phyloP scores from a whole-genome alignment of 2,113 vertebrate species.

The Clarias gariepinus region DNA sequence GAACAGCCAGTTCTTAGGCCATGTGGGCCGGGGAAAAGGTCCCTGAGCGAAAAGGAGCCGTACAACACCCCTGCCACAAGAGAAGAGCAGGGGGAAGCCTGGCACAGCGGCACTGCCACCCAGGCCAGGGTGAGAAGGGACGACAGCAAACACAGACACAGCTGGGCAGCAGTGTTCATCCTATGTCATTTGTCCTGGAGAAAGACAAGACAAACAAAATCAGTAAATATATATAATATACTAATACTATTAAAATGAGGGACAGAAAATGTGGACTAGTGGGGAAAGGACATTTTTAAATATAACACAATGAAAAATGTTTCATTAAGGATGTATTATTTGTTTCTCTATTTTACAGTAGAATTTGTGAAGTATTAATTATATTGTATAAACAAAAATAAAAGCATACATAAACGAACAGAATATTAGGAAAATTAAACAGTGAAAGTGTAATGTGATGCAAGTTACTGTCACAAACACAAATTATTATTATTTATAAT shows the following conservation, averaged over 20 bases:
- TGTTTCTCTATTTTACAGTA: background rate
- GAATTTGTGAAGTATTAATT: background rate
- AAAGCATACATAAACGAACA: background rate
- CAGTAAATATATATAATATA: background rate
- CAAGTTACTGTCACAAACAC: background rate
- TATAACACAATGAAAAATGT: background rate
- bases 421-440: background rate
- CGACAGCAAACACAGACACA: slow-evolving; percentile 99
- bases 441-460: background rate
- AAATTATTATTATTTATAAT: background rate
- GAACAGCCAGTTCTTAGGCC: slow-evolving; percentile 84
- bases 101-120: slow-evolving; percentile 82
- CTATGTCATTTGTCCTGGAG: slow-evolving; percentile 98
- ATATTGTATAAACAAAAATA: background rate
- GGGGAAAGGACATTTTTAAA: background rate
- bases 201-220: slow-evolving; percentile 34
- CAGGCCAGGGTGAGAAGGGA: slow-evolving; percentile 86
- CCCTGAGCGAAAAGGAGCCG: slow-evolving; percentile 97
- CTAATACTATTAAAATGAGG: background rate
- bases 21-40: slow-evolving; percentile 88
- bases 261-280: background rate
- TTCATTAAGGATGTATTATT: no score
- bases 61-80: slow-evolving; percentile 95
- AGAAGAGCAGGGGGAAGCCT: slow-evolving; percentile 88
- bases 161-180: slow-evolving; percentile 99